These are phyloP conservation scores for Myotis findleyi DNA, from an alignment of 2,797 vertebrate species.

Conservation along the genomic window DNA sequence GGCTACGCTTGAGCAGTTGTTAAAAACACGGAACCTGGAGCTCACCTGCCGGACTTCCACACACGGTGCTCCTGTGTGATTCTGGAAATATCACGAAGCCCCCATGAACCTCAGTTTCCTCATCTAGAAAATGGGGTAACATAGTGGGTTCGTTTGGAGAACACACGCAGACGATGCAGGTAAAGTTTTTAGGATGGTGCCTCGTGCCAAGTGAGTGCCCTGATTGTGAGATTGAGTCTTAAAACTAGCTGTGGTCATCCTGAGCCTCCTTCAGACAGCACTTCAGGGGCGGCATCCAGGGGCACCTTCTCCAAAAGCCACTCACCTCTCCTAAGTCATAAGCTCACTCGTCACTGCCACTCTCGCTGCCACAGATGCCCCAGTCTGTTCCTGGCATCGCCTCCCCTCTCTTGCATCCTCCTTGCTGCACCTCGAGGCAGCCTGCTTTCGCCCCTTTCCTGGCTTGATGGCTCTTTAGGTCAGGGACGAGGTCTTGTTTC, in stretches of 20 bases:
- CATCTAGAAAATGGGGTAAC: neutral
- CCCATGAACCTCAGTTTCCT: neutral
- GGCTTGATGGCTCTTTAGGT: neutral
- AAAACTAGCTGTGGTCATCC: neutral
- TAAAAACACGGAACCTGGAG: neutral
- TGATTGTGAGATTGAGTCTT: neutral
- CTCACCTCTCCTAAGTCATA: fast-evolving
- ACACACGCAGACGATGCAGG: neutral
- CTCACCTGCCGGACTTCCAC: neutral
- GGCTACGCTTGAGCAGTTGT: neutral
- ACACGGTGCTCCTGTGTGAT: neutral
- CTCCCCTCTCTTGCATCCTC: neutral
- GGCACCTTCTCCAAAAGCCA: neutral
- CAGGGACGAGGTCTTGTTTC: neutral
- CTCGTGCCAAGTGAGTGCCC: neutral
- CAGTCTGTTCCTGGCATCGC: fast-evolving
- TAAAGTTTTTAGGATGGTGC: no score
- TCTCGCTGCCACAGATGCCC: fast-evolving
- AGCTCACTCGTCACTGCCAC: neutral
- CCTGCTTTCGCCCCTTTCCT: neutral
- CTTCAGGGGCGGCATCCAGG: no score
- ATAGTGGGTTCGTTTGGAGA: neutral
- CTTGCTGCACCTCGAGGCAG: neutral
- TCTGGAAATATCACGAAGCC: neutral
- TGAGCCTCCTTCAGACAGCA: neutral